Evolutionary conservation across 2,797 vertebrate genomes (phyloP), one percentile per base, ranked within the genome.

Genomic region (Lepus townsendii): DNA sequence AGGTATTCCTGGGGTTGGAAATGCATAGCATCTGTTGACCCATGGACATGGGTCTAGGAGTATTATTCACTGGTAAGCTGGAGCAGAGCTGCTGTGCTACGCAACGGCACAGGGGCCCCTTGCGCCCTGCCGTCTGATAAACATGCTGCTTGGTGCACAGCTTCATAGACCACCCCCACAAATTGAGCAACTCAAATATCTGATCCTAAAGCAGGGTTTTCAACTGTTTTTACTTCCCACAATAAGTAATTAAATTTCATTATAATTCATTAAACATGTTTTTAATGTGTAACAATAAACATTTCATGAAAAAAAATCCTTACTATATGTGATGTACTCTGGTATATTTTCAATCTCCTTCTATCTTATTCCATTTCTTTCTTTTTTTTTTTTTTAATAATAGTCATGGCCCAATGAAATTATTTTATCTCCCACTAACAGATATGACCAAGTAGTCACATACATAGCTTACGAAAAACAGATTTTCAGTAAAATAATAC

Each of bases 271-370:
- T 79, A 50, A 35, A 87, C 50, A 72, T 19, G 27, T 84, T 66
- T 91, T 89, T 83, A 91, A 88, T 79, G 62, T 71, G 52, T 68
- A 90, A 63, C 52, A 83, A 47, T 83, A 57, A 95, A 94, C 85
- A 17, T 89, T 88, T 93, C 26, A 54, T 78, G 57, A 50, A 85
- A 86, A 47, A 82, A 88, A 91, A 42, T 65, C 63, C 19, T 75
- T 84, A 63, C 8, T 69, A 30, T 9, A 71, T 83, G 73, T 73
- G 63, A 90, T 90, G 20, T 20, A 76, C 65, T 77, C 79, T 90
- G 50, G 50, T 72, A 87, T 88, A 87, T 88, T 86, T 94, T 95
- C 9, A 12, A 63, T 90, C 57, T 42, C 60, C 83, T 66, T 82
- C 22, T 69, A 5, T 84, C 65, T 65, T 80, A 17, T 27, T n/a